Evolutionary conservation across 2,113 vertebrate genomes (phyloP).

Genomic region (Mus spicilegus): DNA sequence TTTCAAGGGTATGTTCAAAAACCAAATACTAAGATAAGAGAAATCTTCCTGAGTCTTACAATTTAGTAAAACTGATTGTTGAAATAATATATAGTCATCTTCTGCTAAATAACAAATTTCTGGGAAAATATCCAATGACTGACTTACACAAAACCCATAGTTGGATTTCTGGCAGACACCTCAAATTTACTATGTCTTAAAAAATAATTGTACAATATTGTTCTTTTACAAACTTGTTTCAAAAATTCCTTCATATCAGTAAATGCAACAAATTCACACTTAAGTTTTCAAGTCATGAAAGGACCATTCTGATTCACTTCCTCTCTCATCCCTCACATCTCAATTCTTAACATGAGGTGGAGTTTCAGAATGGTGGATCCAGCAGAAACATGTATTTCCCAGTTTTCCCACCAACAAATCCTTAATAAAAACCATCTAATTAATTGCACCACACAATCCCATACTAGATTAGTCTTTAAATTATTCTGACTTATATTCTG

Average conservation of each 20-base stretch:
- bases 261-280: neutral
- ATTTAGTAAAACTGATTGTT: neutral
- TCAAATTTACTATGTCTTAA: neutral
- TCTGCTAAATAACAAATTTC: neutral
- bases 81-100: slow-evolving; percentile 7
- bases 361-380: neutral
- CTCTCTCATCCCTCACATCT: neutral
- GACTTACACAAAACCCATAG: neutral
- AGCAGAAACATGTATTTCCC: neutral
- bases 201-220: neutral
- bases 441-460: neutral
- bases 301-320: neutral
- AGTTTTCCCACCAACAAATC: neutral
- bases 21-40: slow-evolving; percentile 7
- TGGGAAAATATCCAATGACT: neutral
- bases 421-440: neutral
- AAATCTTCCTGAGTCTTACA: neutral
- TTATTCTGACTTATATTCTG: neutral
- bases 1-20: neutral
- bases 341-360: neutral
- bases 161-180: neutral
- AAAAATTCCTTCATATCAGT: neutral
- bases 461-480: neutral
- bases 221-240: neutral
- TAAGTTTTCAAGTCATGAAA: neutral